Conservation (phyloP, 2,888 invertebrate genomes). For the Patella depressa region DNA sequence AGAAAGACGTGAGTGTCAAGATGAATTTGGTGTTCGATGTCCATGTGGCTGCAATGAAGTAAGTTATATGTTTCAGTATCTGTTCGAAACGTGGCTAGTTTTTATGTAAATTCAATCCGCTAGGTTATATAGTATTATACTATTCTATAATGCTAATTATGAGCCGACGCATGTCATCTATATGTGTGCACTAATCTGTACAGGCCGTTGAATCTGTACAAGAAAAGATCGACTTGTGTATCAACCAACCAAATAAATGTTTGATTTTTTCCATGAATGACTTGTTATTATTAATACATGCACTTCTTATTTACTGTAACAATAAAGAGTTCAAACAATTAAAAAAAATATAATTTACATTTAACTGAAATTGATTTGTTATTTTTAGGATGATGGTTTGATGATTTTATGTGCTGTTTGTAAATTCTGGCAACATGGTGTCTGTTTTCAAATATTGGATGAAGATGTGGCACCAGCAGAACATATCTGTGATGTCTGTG, state of each 20-base stretch:
- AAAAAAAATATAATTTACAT: neutral
- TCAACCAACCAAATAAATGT: too few species aligned
- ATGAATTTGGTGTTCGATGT: slow-evolving; percentile 61
- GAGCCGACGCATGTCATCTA: too few species aligned
- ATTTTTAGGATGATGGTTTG: slow-evolving; percentile 69
- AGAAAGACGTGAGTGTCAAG: slow-evolving; percentile 31
- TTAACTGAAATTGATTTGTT: slow-evolving; percentile 10
- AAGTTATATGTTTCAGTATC: slow-evolving; percentile 12
- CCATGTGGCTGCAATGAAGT: slow-evolving; percentile 70
- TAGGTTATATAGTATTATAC: too few species aligned
- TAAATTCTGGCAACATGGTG: slow-evolving; percentile 71
- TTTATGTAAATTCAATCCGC: too few species aligned
- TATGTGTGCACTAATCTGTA: too few species aligned
- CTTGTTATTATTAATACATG: neutral
- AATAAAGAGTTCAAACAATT: neutral
- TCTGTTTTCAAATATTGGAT: slow-evolving; percentile 63
- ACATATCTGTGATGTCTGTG: slow-evolving; percentile 67
- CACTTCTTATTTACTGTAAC: neutral
- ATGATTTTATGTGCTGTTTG: slow-evolving; percentile 71
- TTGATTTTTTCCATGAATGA: slow-evolving; percentile 4
- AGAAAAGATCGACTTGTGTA: too few species aligned
- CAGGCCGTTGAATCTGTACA: too few species aligned
- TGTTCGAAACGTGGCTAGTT: neutral
- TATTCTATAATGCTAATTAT: too few species aligned
- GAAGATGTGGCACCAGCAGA: slow-evolving; percentile 61